Percentiles rank a stretch among this genome's conserved stretches.
Evolutionary conservation across 1,140 invertebrate species (phyloP).

Genomic region (Lucilia sericata): DNA sequence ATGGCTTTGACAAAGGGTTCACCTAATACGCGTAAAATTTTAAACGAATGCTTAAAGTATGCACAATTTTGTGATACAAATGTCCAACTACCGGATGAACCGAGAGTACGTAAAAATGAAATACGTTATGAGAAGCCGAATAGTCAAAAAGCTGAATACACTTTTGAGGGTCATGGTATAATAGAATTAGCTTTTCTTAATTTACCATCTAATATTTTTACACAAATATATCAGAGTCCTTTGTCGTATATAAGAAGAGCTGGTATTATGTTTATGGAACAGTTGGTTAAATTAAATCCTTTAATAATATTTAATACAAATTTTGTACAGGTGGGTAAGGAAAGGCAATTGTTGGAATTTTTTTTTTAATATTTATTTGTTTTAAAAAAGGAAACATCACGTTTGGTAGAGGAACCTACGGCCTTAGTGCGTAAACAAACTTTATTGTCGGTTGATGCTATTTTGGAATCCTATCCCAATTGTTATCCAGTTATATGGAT

Average conservation of each 20-base stretch:
- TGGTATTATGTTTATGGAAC: conserved; percentile 60
- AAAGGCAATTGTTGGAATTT: background rate
- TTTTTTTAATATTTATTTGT: background rate
- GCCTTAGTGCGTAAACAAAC: conserved; percentile 58
- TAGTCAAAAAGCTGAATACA: conserved; percentile 52
- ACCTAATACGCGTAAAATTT: conserved; percentile 58
- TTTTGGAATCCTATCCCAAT: conserved; percentile 57
- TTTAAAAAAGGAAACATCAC: conserved; percentile 43
- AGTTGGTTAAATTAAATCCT: conserved; percentile 57
- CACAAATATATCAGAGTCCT: conserved; percentile 54
- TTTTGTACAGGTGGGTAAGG: conserved; percentile 51
- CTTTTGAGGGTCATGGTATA: conserved; percentile 58
- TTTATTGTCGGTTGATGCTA: conserved; percentile 55
- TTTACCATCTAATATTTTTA: conserved; percentile 56
- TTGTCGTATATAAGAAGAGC: conserved; percentile 56
- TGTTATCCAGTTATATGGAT: conserved; percentile 60
- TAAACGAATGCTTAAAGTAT: conserved; percentile 57
- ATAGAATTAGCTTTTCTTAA: conserved; percentile 54
- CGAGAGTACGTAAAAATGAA: conserved; percentile 51
- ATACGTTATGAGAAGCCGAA: conserved; percentile 55
- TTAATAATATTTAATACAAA: conserved; percentile 64
- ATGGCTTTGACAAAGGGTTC: conserved; percentile 57
- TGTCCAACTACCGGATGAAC: conserved; percentile 49
- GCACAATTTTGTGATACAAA: conserved; percentile 54
- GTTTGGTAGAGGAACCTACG: conserved; percentile 55